Evolutionary conservation across 2,797 vertebrate species (phyloP).

Genomic region (Ctenosaura bakeri): DNA sequence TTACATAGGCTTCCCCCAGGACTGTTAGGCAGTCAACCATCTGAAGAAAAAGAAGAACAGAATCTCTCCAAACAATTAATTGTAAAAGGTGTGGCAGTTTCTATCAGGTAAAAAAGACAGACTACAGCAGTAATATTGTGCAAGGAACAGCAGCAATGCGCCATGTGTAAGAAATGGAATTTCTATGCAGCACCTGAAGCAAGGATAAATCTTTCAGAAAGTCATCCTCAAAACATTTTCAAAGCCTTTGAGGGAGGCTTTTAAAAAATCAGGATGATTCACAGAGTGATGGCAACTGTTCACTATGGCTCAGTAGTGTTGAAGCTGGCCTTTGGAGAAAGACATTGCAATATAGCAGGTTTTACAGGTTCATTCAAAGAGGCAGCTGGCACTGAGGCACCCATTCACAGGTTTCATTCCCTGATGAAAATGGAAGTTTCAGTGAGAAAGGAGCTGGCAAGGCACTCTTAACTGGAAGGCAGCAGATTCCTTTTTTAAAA

Average conservation of each 20-base stretch:
- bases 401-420: neutral
- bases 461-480: neutral
- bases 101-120: constrained; percentile 55
- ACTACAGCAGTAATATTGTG: constrained; percentile 45
- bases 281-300: constrained; percentile 1
- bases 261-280: neutral
- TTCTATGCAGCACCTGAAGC: constrained; percentile 55
- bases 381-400: neutral
- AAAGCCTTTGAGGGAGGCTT: neutral
- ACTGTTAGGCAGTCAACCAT: constrained; percentile 37
- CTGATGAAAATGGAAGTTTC: neutral
- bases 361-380: constrained; percentile 21
- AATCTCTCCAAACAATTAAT: constrained; percentile 22
- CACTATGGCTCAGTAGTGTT: neutral
- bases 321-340: neutral
- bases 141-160: constrained; percentile 45
- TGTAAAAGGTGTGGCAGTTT: constrained; percentile 52
- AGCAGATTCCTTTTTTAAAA: neutral
- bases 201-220: constrained; percentile 62
- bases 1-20: constrained; percentile 52
- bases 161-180: constrained; percentile 42
- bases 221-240: constrained; percentile 47
- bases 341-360: neutral
- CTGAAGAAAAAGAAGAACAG: constrained; percentile 59
- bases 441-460: neutral